These are phyloP conservation scores for Caranx melampygus DNA, from an alignment of 2,113 vertebrate species.

Conservation along the genomic window DNA sequence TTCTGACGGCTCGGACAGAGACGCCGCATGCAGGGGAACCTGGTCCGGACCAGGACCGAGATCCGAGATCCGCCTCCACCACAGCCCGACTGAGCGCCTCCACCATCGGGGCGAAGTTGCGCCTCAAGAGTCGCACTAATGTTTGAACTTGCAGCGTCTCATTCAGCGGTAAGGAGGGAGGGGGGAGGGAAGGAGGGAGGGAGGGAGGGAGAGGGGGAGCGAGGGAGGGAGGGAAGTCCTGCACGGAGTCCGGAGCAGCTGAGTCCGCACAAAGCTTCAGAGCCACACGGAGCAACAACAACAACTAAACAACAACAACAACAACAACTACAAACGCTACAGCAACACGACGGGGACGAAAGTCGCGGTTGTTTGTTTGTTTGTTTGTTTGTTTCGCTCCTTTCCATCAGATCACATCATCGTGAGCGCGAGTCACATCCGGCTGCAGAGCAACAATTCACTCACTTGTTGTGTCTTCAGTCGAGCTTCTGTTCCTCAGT, in stretches of 20 bases:
- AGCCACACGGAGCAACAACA: too few species aligned
- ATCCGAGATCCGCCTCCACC: neutral
- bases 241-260: too few species aligned
- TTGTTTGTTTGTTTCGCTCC: too few species aligned
- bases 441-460: slow-evolving; percentile 82
- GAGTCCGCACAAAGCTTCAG: too few species aligned
- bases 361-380: too few species aligned
- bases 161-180: neutral
- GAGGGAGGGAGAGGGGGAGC: too few species aligned
- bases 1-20: slow-evolving; percentile 32
- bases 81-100: neutral
- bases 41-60: slow-evolving; percentile 35
- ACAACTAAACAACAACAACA: too few species aligned
- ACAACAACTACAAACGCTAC: neutral
- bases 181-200: too few species aligned
- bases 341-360: too few species aligned
- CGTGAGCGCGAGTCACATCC: slow-evolving; percentile 8
- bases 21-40: slow-evolving; percentile 31
- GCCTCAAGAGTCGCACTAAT: slow-evolving; percentile 21
- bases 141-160: slow-evolving; percentile 37
- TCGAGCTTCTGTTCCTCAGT: slow-evolving; percentile 65
- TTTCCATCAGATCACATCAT: too few species aligned
- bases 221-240: too few species aligned
- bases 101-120: slow-evolving; percentile 54
- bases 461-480: slow-evolving; percentile 82